Evolutionary conservation across 1,140 invertebrate genomes (phyloP).

Genomic region (Drosophila busckii): DNA sequence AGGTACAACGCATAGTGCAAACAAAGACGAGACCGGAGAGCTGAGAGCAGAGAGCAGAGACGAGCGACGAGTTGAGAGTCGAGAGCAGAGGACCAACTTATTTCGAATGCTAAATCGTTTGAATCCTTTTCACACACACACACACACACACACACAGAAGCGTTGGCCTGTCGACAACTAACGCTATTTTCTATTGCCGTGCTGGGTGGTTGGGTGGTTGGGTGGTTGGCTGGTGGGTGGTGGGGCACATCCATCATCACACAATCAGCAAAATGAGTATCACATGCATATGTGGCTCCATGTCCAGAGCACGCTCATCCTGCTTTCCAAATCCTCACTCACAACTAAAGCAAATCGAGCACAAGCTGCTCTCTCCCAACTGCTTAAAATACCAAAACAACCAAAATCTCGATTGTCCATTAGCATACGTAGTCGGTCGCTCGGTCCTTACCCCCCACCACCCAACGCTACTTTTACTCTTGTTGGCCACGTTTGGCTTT

Average conservation of each 20-base stretch:
- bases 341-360: constrained; percentile 27
- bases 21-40: constrained; percentile 34
- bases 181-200: no score
- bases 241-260: constrained; percentile 77
- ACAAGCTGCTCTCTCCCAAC: constrained; percentile 36
- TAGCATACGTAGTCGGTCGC: constrained; percentile 54
- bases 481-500: constrained; percentile 30
- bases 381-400: constrained; percentile 77
- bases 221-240: no score
- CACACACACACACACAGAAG: not conserved
- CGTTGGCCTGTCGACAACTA: constrained; percentile 39
- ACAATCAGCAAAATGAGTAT: constrained; percentile 77
- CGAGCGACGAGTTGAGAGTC: not conserved
- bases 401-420: constrained; percentile 77
- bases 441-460: not conserved
- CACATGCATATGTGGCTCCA: constrained; percentile 19
- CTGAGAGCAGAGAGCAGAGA: constrained; percentile 1
- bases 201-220: no score
- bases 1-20: constrained; percentile 28
- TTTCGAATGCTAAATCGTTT: constrained; percentile 72
- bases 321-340: constrained; percentile 30
- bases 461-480: not conserved
- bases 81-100: constrained; percentile 44
- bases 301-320: constrained; percentile 18
- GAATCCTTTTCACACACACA: constrained; percentile 65